phyloP scores from a whole-genome alignment of 92 coral and sea anemone species.

The Umimayanthus kanabou region DNA sequence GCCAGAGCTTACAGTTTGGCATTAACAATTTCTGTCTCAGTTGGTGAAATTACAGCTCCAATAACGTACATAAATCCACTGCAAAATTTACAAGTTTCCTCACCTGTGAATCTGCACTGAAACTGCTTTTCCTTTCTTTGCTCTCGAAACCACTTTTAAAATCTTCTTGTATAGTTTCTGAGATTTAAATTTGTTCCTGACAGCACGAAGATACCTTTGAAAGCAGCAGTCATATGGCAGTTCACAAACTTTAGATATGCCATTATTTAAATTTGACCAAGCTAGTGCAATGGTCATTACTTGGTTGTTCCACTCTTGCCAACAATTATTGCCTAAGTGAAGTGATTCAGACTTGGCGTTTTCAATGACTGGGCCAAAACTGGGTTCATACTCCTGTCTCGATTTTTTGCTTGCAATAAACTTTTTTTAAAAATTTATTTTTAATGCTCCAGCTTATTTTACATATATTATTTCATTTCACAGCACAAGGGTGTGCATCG shows the following conservation, averaged over 20 bases:
- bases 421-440: too few species aligned
- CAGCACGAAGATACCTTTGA: conserved; percentile 74
- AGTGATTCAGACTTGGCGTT: conserved; percentile 64
- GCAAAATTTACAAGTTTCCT: too few species aligned
- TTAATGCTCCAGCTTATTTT: too few species aligned
- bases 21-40: too few species aligned
- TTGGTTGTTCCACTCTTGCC: conserved; percentile 76
- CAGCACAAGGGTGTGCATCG: too few species aligned
- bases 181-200: conserved; percentile 70
- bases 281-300: conserved; percentile 70
- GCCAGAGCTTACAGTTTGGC: too few species aligned
- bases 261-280: conserved; percentile 58
- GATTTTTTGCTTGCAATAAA: background rate
- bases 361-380: conserved; percentile 43
- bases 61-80: too few species aligned
- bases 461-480: too few species aligned
- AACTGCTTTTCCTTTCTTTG: too few species aligned
- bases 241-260: conserved; percentile 56
- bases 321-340: conserved; percentile 71
- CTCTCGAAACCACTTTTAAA: too few species aligned
- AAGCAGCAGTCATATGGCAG: conserved; percentile 78
- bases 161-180: conserved; percentile 69
- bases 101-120: too few species aligned
- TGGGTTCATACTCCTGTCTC: background rate
- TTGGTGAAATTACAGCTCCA: too few species aligned